Evolutionary conservation across 2,113 vertebrate genomes (phyloP).

Genomic region (Brachypteracias leptosomus): DNA sequence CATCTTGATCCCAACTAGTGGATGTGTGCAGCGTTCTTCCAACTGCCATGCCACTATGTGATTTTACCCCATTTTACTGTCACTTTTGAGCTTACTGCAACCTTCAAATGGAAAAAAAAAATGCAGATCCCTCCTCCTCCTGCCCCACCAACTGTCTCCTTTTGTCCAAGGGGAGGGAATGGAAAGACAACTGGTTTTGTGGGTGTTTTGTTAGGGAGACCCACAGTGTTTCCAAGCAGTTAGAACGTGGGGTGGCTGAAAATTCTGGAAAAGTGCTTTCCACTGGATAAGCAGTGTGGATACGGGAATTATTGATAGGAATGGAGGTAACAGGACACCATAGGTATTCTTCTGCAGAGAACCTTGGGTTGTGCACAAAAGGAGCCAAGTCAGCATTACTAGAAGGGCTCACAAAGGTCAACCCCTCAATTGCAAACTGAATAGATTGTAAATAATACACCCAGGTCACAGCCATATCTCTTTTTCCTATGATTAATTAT

Average conservation of each 20-base stretch:
- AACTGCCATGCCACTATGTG: not conserved
- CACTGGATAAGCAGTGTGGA: not conserved
- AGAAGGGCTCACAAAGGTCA: slow-evolving; percentile 60
- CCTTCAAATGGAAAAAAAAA: not conserved
- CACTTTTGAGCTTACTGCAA: not conserved
- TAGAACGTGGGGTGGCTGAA: not conserved
- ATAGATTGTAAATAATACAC: slow-evolving; percentile 66
- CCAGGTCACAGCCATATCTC: slow-evolving; percentile 45
- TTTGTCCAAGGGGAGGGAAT: not conserved
- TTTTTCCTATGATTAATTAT: slow-evolving; percentile 67
- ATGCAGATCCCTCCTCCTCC: not conserved
- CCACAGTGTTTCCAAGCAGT: not conserved
- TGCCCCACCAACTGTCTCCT: not conserved
- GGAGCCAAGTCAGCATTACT: not conserved
- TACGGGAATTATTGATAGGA: not conserved
- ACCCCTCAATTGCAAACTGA: slow-evolving; percentile 59
- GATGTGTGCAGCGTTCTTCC: not conserved
- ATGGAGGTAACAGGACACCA: not conserved
- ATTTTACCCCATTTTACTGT: not conserved
- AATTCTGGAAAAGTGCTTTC: not conserved
- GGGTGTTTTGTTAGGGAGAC: not conserved
- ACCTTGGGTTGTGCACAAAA: not conserved
- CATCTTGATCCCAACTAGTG: not conserved
- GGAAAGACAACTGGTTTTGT: not conserved
- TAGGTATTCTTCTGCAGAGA: not conserved